A percentile compares a stretch with the other conserved stretches of the same genome.
Evolutionary conservation across 2,113 vertebrate genomes (phyloP).

Genomic region (Ellobius talpinus): DNA sequence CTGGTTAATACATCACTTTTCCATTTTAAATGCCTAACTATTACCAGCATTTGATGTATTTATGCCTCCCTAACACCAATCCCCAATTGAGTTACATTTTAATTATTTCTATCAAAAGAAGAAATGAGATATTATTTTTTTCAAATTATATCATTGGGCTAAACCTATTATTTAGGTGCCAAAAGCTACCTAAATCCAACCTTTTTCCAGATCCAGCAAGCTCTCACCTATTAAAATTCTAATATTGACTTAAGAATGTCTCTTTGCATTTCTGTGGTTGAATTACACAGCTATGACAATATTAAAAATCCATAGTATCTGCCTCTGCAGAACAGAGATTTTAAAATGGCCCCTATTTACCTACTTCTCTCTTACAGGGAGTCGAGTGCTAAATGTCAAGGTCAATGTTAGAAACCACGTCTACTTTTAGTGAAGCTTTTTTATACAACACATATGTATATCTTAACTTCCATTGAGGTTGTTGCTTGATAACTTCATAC

Average conservation of each 20-base stretch:
- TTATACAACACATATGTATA: fast-evolving
- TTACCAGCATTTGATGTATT: neutral
- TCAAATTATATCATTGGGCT: neutral
- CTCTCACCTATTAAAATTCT: neutral
- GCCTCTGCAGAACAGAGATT: neutral
- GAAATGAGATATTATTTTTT: neutral
- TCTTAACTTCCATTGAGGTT: neutral
- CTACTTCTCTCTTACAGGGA: neutral
- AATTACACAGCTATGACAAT: neutral
- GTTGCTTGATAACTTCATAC: neutral
- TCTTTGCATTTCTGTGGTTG: neutral
- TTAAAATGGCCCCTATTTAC: neutral
- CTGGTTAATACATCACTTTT: neutral
- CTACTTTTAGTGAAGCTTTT: too few species aligned
- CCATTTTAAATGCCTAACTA: neutral
- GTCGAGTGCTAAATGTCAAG: neutral
- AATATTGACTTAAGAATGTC: neutral
- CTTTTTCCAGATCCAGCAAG: neutral
- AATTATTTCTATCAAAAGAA: neutral
- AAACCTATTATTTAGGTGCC: too few species aligned
- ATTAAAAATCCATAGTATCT: neutral
- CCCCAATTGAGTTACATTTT: neutral
- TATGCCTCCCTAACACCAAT: neutral
- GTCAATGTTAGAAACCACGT: neutral
- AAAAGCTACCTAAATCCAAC: neutral